phyloP scores from a whole-genome alignment of 2,888 invertebrate genomes.

The Melieria omissa region DNA sequence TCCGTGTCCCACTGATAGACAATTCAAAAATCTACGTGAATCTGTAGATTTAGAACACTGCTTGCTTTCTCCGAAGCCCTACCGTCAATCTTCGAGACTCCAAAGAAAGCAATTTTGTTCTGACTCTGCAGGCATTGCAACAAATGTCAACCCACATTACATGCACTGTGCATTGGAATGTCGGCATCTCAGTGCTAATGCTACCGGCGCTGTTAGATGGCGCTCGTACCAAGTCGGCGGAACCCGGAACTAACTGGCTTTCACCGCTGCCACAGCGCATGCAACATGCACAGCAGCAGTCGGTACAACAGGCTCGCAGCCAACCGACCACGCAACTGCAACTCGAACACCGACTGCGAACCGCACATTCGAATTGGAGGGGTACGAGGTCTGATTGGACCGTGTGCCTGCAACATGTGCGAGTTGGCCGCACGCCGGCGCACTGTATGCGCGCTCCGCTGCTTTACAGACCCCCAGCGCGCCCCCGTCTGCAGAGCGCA shows the following conservation, averaged over 20 bases:
- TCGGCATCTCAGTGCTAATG: too few relatives aligned
- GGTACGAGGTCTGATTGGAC: not conserved
- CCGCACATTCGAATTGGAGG: conserved; percentile 11
- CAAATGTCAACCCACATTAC: too few relatives aligned
- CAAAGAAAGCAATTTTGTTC: too few relatives aligned
- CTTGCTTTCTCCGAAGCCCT: too few relatives aligned
- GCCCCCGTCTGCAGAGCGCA: too few relatives aligned
- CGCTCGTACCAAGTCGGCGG: conserved; percentile 11
- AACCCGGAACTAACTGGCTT: not conserved
- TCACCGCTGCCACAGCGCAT: too few relatives aligned
- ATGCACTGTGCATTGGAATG: too few relatives aligned
- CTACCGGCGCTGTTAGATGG: not conserved
- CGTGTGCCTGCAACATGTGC: conserved; percentile 43
- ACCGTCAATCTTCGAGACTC: too few relatives aligned
- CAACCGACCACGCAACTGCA: not conserved
- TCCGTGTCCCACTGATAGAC: too few relatives aligned
- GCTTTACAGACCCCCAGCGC: conserved; percentile 17
- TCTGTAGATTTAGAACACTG: too few relatives aligned
- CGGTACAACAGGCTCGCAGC: not conserved
- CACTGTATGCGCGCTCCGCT: conserved; percentile 10
- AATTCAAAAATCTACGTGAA: too few relatives aligned
- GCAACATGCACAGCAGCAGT: not conserved
- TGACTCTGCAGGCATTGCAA: too few relatives aligned
- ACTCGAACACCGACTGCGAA: not conserved
- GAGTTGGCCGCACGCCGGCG: conserved; percentile 42